Percentiles rank a stretch among this genome's conserved stretches.
Evolutionary conservation across 2,888 invertebrate species (phyloP).

Genomic region (Ectobius pallidus): DNA sequence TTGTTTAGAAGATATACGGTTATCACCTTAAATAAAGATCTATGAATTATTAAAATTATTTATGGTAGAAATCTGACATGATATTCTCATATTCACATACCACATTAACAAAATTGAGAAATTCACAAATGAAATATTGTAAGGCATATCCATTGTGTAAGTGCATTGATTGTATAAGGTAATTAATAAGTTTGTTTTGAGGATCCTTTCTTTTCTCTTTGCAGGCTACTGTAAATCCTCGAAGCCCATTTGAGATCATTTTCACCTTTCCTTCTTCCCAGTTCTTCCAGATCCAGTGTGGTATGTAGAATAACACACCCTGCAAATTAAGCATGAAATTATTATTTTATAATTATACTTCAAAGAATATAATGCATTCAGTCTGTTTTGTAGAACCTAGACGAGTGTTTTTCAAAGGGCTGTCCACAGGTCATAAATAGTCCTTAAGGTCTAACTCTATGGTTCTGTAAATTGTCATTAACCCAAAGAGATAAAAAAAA

Average conservation of each 20-base stretch:
- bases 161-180: conserved; percentile 78
- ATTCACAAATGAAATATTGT: conserved; percentile 86
- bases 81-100: too few relatives aligned
- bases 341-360: too few relatives aligned
- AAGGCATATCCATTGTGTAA: conserved; percentile 86
- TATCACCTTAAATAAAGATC: too few relatives aligned
- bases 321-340: conserved; percentile 53
- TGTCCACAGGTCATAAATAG: too few relatives aligned
- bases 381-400: too few relatives aligned
- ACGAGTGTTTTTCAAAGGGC: too few relatives aligned
- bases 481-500: too few relatives aligned
- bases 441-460: too few relatives aligned
- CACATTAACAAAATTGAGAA: conserved; percentile 82
- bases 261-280: conserved; percentile 90
- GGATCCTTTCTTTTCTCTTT: conserved; percentile 74
- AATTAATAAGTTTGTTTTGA: conserved; percentile 80
- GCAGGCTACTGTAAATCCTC: conserved; percentile 72
- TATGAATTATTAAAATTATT: too few relatives aligned
- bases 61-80: not conserved
- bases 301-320: conserved; percentile 84
- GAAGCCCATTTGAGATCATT: conserved; percentile 85
- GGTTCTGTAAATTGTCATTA: too few relatives aligned
- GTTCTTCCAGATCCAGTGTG: conserved; percentile 93
- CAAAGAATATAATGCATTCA: too few relatives aligned
- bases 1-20: too few relatives aligned